phyloP scores from a whole-genome alignment of 37 sponge, comb jelly and placozoan genomes.

The Spongilla lacustris region DNA sequence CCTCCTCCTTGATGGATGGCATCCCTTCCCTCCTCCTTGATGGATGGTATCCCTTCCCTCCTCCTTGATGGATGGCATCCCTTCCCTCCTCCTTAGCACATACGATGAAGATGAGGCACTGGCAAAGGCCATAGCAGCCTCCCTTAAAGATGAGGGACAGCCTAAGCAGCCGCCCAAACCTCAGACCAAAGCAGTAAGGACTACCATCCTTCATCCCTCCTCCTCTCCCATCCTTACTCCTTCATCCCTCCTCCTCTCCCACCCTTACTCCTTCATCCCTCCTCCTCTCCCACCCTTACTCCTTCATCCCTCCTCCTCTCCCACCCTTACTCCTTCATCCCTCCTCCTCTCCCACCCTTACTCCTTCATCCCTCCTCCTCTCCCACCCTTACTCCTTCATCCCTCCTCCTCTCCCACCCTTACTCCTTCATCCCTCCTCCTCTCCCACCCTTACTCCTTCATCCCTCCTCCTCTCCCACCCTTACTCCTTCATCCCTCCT shows the following conservation, averaged over 20 bases:
- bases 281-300: background rate
- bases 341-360: background rate
- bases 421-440: too few relatives aligned
- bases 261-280: background rate
- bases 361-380: too few relatives aligned
- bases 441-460: too few relatives aligned
- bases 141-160: constrained; percentile 59
- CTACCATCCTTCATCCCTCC: background rate
- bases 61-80: background rate
- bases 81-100: background rate
- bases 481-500: too few relatives aligned
- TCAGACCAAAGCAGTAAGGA: background rate
- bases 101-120: constrained; percentile 79
- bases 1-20: background rate
- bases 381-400: too few relatives aligned
- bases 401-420: too few relatives aligned
- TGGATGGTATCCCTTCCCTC: background rate
- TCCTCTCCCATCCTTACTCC: background rate
- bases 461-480: too few relatives aligned
- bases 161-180: background rate
- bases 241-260: background rate
- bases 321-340: background rate
- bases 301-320: too few relatives aligned
- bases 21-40: too few relatives aligned
- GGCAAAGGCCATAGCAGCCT: constrained; percentile 80